Base-by-base conservation (phyloP, 2,797 vertebrate genomes). In the Acanthurus tractus region DNA sequence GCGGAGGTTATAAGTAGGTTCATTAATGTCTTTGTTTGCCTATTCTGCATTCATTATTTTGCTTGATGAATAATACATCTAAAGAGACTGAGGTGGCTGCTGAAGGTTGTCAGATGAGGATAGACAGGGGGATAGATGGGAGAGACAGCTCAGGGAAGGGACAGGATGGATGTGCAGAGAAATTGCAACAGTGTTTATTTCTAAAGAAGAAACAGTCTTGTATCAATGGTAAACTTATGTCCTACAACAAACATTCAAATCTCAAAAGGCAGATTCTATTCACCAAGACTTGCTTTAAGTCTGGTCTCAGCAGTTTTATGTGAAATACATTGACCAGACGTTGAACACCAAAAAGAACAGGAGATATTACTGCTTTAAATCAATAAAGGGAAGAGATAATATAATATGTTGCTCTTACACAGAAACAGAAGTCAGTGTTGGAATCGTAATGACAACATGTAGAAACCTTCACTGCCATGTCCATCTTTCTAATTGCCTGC, bases 11-110 rank as follows among this genome's bases (percentile, higher is more conserved):
- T 83, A 72, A 89, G 77, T 56, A 64, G 71, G 68, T 55, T 88
- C 82, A 90, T 89, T 77, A 86, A 83, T 78, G 58, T 78, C 82
- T 90, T 87, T 75, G 76, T 91, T 85, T 91, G 46, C 53, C 73
- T 68, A n/a, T 76, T 83, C 63, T 74, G 78, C 79, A 88, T 82
- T 76, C 70, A 82, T 89, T 71, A 85, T 74, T 59, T 71, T 63
- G 12, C 62, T 36, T 29, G 17, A 61, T 88, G 75, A 90, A 89
- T 90, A 62, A 87, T 76, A 62, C 50, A 79, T 86, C 44, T 67
- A 15, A 79, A 79, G 63, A 70, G 50, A 56, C 63, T 50, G 64
- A 71, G 57, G 50, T 25, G 42, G 67, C 52, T 70, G 63, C 48
- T 72, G 76, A 65, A 23, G 38, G 54, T 48, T 63, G 69, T 69